Evolutionary conservation across 2,888 invertebrate species (phyloP), one percentile per base, ranked within the genome.

Genomic region (Drosophila cracens): DNA sequence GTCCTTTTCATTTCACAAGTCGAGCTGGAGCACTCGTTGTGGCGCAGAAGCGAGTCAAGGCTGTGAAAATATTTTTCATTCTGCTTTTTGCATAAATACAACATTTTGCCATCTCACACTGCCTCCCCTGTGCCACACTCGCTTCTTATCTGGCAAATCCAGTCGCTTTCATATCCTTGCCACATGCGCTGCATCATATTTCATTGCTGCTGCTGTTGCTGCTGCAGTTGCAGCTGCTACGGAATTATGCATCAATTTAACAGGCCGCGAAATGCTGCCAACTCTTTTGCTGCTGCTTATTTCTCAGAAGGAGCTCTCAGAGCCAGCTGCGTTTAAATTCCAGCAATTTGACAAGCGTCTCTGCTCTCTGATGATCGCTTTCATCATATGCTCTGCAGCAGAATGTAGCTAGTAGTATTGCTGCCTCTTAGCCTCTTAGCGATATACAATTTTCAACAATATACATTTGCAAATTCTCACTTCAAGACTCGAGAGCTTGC

Each of bases 171-270:
- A 87, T 83, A 83, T 84, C 87, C 81, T 77, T 87, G 81, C 87
- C 84, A 84, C 83, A 84, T 79, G 83, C 79, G 74, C 75, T 83
- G 74, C 73, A 49, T 74, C 81, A 86, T 87, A 87, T 84, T 87
- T 87, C 82, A 83, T 82, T 53, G 77, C 58, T 34, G 77, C 58
- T 34, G 43, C 38, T 53, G 38, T 38, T 34, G 60, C 48, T 58
- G 73, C 76, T 64, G 69, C 64, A 52, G 56, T 52, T 72, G 73
- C 72, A 63, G 70, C 69, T 72, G 62, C 59, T 58, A 67, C 70
- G 76, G 79, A 84, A 82, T 82, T 87, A 81, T 87, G 81, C 86
- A 82, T 87, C 81, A 83, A 87, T 85, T 86, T 87, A 83, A 85
- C 77, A 81, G 84, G 75, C 82, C 85, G 86, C 84, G 82, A 77